Evolutionary conservation across 2,888 invertebrate genomes (phyloP).

Genomic region (Sialis lutaria): DNA sequence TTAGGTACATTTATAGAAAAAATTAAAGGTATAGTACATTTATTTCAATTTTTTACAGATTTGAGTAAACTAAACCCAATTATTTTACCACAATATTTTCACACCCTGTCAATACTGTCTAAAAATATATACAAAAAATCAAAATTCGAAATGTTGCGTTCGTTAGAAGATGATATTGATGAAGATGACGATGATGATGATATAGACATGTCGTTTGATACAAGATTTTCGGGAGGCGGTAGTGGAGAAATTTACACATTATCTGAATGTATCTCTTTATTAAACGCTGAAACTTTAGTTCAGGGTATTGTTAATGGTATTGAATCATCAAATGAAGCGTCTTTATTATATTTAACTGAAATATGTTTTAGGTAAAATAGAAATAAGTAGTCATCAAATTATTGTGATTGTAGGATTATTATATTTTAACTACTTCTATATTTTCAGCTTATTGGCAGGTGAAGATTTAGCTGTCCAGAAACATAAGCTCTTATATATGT

Average conservation of each 20-base stretch:
- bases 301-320: conserved; percentile 33
- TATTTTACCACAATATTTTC: not conserved
- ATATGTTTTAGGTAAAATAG: conserved; percentile 46
- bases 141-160: conserved; percentile 3
- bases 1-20: too few relatives aligned
- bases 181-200: conserved; percentile 39
- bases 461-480: conserved; percentile 70
- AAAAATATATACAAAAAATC: conserved; percentile 4
- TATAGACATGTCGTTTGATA: conserved; percentile 12
- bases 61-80: not conserved
- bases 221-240: too few relatives aligned
- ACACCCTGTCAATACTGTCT: not conserved
- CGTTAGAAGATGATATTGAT: conserved; percentile 23
- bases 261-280: conserved; percentile 39
- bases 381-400: too few relatives aligned
- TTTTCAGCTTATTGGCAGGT: conserved; percentile 47
- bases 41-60: not conserved
- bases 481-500: conserved; percentile 42
- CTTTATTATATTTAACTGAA: conserved; percentile 21
- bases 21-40: not conserved
- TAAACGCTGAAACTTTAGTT: conserved; percentile 45
- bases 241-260: conserved; percentile 26
- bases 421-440: too few relatives aligned
- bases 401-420: too few relatives aligned
- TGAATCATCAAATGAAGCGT: conserved; percentile 19